Evolutionary conservation across 2,113 vertebrate genomes (phyloP).

Genomic region (Microcebus jonahi): DNA sequence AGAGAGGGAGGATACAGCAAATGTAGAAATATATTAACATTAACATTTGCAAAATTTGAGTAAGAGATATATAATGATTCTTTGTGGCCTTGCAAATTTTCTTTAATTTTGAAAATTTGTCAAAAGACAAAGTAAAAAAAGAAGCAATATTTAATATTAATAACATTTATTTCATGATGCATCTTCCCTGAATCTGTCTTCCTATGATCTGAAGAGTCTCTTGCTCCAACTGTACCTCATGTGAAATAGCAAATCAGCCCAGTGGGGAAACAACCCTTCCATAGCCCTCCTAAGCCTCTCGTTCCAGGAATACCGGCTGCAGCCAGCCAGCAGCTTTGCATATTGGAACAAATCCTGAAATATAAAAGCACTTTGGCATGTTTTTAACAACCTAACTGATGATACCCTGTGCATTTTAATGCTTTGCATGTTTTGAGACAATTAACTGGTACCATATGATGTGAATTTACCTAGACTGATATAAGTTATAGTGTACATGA

Average conservation of each 20-base stretch:
- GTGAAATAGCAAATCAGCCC: not conserved
- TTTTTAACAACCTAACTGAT: not conserved
- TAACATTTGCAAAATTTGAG: not conserved
- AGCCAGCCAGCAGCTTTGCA: not conserved
- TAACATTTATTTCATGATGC: not conserved
- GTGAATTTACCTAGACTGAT: not conserved
- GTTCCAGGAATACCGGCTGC: not conserved
- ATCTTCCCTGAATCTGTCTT: not conserved
- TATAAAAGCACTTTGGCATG: not conserved
- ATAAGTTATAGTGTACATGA: not conserved
- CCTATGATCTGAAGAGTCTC: not conserved
- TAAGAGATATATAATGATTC: not conserved
- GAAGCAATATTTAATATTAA: not conserved
- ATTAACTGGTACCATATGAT: not conserved
- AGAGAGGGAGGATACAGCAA: not conserved
- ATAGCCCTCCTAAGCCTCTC: not conserved
- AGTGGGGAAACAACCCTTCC: rapidly evolving
- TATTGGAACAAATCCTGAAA: not conserved
- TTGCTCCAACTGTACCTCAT: not conserved
- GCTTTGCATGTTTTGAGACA: not conserved
- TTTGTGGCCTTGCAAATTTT: not conserved
- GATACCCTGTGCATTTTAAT: not conserved
- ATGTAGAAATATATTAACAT: not conserved
- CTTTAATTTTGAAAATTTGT: not conserved
- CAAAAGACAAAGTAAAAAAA: not conserved